These are phyloP conservation scores for Frankliniella intonsa DNA, from an alignment of 2,888 invertebrate species.

Conservation along the genomic window DNA sequence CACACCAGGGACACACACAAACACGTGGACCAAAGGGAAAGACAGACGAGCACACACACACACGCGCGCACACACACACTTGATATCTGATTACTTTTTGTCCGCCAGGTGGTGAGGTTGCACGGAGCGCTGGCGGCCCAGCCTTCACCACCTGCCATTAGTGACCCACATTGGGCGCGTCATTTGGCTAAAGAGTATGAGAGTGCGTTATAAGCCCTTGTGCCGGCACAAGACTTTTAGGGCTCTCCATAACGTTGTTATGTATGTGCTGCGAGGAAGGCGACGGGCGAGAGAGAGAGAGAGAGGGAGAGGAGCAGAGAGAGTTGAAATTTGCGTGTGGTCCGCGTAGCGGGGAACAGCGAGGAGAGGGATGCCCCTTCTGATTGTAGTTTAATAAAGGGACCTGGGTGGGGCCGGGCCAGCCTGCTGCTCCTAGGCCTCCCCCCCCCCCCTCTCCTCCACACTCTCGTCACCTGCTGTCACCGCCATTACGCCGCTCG, in stretches of 20 bases:
- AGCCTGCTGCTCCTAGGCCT: background rate
- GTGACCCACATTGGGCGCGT: background rate
- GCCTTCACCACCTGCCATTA: background rate
- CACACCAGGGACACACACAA: background rate
- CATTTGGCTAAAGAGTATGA: background rate
- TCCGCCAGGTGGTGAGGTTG: too few relatives aligned
- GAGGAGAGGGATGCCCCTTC: background rate
- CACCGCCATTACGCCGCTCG: background rate
- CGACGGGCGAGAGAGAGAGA: background rate
- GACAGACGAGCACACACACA: background rate
- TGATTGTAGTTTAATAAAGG: background rate
- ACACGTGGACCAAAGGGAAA: too few relatives aligned
- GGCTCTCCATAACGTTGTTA: background rate
- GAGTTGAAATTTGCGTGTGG: conserved; percentile 11
- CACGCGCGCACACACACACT: background rate
- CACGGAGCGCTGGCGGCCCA: background rate
- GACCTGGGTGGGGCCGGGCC: background rate
- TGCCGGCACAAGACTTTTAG: background rate
- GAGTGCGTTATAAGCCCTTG: background rate
- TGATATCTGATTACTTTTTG: background rate
- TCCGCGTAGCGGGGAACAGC: background rate
- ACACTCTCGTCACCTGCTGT: background rate
- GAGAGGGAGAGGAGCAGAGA: background rate
- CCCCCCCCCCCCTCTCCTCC: background rate
- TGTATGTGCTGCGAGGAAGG: background rate